Evolutionary conservation across 2,888 invertebrate species (phyloP).

Genomic region (Glyphotaelius pellucidus): DNA sequence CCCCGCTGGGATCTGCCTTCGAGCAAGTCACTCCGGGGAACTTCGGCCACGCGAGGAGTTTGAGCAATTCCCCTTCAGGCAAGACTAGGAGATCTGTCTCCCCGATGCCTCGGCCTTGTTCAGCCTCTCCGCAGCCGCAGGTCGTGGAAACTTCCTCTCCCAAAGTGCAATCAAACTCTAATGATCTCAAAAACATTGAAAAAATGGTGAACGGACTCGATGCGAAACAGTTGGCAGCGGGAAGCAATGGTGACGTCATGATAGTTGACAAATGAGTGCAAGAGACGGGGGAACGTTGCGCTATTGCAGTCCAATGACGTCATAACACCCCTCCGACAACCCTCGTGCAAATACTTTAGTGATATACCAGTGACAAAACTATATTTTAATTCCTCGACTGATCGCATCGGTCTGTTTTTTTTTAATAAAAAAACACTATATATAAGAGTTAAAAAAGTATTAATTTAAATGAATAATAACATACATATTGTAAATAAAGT

Average conservation of each 20-base stretch:
- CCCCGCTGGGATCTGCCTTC: constrained; percentile 89
- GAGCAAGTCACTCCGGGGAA: constrained; percentile 91
- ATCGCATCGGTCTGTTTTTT: constrained; percentile 3
- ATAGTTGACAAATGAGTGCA: constrained; percentile 66
- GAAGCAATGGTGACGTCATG: constrained; percentile 63
- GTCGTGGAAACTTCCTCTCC: constrained; percentile 73
- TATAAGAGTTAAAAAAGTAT: constrained; percentile 43
- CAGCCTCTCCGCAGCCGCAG: constrained; percentile 77
- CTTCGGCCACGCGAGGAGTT: constrained; percentile 78
- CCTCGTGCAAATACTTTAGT: constrained; percentile 38
- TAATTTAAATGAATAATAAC: constrained; percentile 51
- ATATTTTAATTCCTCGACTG: not conserved
- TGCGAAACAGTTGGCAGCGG: constrained; percentile 79
- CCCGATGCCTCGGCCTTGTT: constrained; percentile 78
- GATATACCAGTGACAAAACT: constrained; percentile 45
- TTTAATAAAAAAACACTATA: constrained; percentile 11
- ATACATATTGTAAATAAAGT: constrained; percentile 53
- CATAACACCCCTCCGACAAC: constrained; percentile 11
- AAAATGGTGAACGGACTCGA: constrained; percentile 98
- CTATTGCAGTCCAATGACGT: constrained; percentile 58
- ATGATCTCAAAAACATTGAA: constrained; percentile 96
- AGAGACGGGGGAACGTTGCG: constrained; percentile 62
- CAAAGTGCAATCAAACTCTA: constrained; percentile 80
- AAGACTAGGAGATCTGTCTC: constrained; percentile 74
- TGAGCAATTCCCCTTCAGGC: constrained; percentile 80